phyloP scores from a whole-genome alignment of 35 echinoderm and acorn worm species.

The Apostichopus parvimensis region DNA sequence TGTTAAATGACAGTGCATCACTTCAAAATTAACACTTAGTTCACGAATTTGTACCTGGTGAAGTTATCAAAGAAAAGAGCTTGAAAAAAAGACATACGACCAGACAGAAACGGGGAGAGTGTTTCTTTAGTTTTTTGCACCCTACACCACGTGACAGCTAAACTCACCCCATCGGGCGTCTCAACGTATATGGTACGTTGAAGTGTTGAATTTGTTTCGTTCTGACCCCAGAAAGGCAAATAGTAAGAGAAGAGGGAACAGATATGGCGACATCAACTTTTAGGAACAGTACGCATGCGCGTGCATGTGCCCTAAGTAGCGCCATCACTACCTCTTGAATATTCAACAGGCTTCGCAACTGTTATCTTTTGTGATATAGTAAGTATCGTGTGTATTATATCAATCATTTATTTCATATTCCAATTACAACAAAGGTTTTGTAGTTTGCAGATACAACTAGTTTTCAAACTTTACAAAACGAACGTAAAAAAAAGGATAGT shows the following conservation, averaged over 20 bases:
- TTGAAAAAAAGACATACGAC: conserved; percentile 4
- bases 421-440: too few relatives aligned
- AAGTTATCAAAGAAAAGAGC: conserved; percentile 2
- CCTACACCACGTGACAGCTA: conserved; percentile 22
- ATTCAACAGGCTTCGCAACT: too few relatives aligned
- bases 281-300: conserved; percentile 22
- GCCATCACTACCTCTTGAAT: too few relatives aligned
- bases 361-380: too few relatives aligned
- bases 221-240: conserved; percentile 31
- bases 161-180: conserved; percentile 36
- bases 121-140: not conserved
- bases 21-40: too few relatives aligned
- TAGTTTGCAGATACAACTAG: too few relatives aligned
- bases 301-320: conserved; percentile 3
- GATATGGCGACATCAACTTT: conserved; percentile 32
- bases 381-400: too few relatives aligned
- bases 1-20: not conserved
- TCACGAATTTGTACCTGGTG: not conserved
- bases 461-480: too few relatives aligned
- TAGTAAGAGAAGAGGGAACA: conserved; percentile 9
- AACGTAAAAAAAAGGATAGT: too few relatives aligned
- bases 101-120: not conserved
- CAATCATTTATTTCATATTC: too few relatives aligned
- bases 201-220: conserved; percentile 18
- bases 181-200: conserved; percentile 13